Evolutionary conservation across 1,140 invertebrate genomes (phyloP).

Genomic region (Drosophila paulistorum): DNA sequence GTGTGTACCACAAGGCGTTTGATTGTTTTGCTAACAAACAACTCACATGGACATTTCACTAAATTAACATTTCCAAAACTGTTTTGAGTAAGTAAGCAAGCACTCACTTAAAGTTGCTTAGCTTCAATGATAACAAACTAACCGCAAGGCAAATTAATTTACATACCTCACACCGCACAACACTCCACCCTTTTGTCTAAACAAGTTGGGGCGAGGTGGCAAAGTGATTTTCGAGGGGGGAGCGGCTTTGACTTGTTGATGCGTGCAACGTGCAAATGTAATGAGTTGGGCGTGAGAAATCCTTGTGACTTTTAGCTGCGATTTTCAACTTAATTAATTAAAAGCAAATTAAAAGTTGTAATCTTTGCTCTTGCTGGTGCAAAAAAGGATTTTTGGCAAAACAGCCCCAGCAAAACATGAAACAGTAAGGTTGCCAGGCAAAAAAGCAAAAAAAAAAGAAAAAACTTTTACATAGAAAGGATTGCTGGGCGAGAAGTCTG

Average conservation of each 20-base stretch:
- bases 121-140: constrained; percentile 49
- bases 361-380: constrained; percentile 56
- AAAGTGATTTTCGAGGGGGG: not conserved
- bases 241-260: not conserved
- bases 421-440: not conserved
- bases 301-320: constrained; percentile 73
- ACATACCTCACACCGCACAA: constrained; percentile 29
- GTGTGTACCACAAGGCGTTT: not conserved
- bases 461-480: not conserved
- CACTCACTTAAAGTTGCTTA: constrained; percentile 39
- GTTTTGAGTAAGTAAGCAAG: constrained; percentile 1
- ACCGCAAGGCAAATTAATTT: constrained; percentile 61
- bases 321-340: constrained; percentile 82
- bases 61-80: constrained; percentile 18
- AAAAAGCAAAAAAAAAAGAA: not conserved
- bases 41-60: constrained; percentile 1
- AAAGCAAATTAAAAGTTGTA: constrained; percentile 82
- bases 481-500: not conserved
- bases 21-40: constrained; percentile 18
- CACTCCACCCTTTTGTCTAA: not conserved
- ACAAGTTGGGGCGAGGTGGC: not conserved
- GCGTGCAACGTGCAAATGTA: constrained; percentile 46
- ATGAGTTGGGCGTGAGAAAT: constrained; percentile 36
- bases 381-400: constrained; percentile 63
- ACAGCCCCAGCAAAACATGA: constrained; percentile 1